phyloP scores from a whole-genome alignment of 2,888 invertebrate species.

The Oligia latruncula region DNA sequence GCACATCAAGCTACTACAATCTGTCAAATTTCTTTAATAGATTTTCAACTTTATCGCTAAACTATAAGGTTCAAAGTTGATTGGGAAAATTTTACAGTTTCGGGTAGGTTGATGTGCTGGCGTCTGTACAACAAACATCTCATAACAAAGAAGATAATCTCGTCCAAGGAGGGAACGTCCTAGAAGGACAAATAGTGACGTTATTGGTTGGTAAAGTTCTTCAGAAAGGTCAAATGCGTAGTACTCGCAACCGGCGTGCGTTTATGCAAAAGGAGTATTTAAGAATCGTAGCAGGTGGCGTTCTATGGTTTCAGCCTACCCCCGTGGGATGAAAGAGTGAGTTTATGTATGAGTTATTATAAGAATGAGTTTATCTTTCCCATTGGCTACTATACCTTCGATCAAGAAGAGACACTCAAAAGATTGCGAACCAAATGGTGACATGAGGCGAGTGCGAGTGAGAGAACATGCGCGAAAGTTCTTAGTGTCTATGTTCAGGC shows the following conservation, averaged over 20 bases:
- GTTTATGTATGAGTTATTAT: not conserved
- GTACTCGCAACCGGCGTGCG: not conserved
- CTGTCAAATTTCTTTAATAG: no score
- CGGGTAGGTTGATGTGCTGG: no score
- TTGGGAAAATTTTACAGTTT: no score
- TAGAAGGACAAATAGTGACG: not conserved
- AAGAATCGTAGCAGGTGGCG: not conserved
- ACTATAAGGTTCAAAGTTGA: no score
- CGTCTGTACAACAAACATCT: no score
- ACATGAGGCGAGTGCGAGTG: no score
- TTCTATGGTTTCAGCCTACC: not conserved
- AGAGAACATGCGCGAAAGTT: no score
- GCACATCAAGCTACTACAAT: no score
- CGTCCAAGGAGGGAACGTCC: no score
- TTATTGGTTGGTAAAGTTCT: not conserved
- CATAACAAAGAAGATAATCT: not conserved
- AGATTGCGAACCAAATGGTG: not conserved
- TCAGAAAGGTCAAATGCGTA: not conserved
- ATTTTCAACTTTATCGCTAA: no score
- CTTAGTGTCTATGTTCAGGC: no score
- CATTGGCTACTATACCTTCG: not conserved
- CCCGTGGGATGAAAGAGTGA: not conserved
- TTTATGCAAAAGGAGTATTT: not conserved
- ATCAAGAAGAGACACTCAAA: not conserved
- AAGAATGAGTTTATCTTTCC: not conserved